A percentile compares a stretch with the other conserved stretches of the same genome.
These are phyloP conservation scores for Asarcornis scutulata DNA, from an alignment of 2,113 vertebrate genomes.

Conservation along the genomic window DNA sequence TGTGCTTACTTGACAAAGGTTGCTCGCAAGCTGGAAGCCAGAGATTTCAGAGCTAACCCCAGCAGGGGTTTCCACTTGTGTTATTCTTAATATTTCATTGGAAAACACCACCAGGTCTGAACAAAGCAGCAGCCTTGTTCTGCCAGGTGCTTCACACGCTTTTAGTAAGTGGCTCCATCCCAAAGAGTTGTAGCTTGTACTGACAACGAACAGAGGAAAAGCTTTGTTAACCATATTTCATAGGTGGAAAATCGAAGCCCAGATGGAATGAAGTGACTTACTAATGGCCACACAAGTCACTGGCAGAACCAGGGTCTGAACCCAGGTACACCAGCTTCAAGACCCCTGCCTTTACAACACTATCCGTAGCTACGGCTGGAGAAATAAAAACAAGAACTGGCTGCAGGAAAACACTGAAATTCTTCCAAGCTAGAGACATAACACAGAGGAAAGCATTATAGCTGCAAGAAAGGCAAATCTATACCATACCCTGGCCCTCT, in stretches of 20 bases:
- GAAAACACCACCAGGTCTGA: neutral
- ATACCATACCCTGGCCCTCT: neutral
- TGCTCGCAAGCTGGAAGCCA: neutral
- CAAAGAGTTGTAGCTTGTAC: neutral
- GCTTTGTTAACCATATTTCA: neutral
- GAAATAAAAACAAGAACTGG: neutral
- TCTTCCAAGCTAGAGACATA: neutral
- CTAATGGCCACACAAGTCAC: neutral
- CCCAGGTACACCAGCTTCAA: accelerated
- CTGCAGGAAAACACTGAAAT: neutral
- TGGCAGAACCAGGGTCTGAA: neutral
- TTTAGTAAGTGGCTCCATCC: neutral
- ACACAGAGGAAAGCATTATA: neutral
- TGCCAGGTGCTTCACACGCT: neutral
- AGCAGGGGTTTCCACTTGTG: neutral
- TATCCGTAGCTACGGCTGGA: neutral
- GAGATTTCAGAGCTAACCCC: neutral
- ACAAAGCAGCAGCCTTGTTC: neutral
- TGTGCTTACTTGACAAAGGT: neutral
- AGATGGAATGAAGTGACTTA: neutral
- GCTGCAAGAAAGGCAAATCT: constrained; percentile 1
- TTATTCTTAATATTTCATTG: neutral
- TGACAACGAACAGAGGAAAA: neutral
- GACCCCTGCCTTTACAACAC: neutral
- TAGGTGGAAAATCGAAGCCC: neutral